A percentile compares a stretch with the other conserved stretches of the same genome.
Conservation (phyloP, 2,888 invertebrate species). For the Acronicta alni region DNA sequence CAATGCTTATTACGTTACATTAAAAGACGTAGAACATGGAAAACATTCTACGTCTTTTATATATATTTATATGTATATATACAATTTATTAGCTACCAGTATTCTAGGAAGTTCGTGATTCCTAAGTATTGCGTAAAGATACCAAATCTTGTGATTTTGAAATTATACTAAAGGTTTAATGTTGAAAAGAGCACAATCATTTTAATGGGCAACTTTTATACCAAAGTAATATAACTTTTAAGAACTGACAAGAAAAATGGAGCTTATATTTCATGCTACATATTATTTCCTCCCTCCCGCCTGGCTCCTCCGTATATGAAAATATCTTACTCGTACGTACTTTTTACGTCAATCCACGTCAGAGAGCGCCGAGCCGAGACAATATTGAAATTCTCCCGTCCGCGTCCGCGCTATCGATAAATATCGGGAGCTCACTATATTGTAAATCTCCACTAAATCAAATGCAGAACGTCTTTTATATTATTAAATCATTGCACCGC, state of each 20-base stretch:
- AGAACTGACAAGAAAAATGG: conserved; percentile 52
- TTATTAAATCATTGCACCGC: conserved; percentile 3
- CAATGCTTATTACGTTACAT: too few relatives aligned
- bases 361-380: conserved; percentile 27
- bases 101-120: too few relatives aligned
- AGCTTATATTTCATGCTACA: conserved; percentile 50
- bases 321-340: conserved; percentile 68
- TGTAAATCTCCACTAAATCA: conserved; percentile 30
- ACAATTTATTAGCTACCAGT: too few relatives aligned
- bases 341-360: conserved; percentile 63
- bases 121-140: too few relatives aligned
- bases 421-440: conserved; percentile 41
- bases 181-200: conserved; percentile 16
- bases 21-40: too few relatives aligned
- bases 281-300: conserved; percentile 53
- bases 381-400: conserved; percentile 61
- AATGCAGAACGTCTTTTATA: not conserved
- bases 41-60: too few relatives aligned
- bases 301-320: conserved; percentile 58
- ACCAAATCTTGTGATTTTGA: too few relatives aligned
- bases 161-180: too few relatives aligned
- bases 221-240: conserved; percentile 34
- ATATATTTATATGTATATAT: too few relatives aligned
- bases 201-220: conserved; percentile 36
- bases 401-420: conserved; percentile 39